A percentile compares a stretch with the other conserved stretches of the same genome.
phyloP scores from a whole-genome alignment of 1,140 invertebrate species.

The Ostrea denselamellosa region DNA sequence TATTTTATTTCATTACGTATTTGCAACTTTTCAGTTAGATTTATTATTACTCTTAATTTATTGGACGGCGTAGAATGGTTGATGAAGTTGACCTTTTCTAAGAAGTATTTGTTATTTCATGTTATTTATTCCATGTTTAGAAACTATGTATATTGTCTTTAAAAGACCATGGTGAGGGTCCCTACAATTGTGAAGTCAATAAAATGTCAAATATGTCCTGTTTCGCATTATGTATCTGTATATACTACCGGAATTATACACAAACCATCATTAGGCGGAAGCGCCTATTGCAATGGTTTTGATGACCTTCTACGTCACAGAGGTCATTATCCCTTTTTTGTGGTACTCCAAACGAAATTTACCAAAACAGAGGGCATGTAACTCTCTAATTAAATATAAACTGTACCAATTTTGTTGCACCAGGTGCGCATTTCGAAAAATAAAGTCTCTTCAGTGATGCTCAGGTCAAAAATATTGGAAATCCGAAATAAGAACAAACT shows the following conservation, averaged over 20 bases:
- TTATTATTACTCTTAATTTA: neutral
- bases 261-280: neutral
- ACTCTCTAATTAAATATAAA: too few species aligned
- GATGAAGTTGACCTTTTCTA: neutral
- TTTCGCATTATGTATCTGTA: neutral
- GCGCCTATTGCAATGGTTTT: neutral
- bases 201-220: neutral
- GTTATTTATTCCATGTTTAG: conserved; percentile 3
- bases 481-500: too few species aligned
- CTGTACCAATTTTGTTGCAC: too few species aligned
- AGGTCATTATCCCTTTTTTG: too few species aligned
- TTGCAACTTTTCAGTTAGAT: neutral
- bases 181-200: neutral
- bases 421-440: too few species aligned
- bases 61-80: neutral
- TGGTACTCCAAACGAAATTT: neutral
- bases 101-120: neutral
- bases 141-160: neutral
- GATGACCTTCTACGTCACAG: neutral
- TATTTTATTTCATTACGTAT: neutral
- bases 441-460: too few species aligned
- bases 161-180: neutral
- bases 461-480: too few species aligned
- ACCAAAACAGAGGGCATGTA: neutral
- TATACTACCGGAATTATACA: neutral